Conservation (phyloP, 1,140 invertebrate genomes). For the Hypothenemus hampei region DNA sequence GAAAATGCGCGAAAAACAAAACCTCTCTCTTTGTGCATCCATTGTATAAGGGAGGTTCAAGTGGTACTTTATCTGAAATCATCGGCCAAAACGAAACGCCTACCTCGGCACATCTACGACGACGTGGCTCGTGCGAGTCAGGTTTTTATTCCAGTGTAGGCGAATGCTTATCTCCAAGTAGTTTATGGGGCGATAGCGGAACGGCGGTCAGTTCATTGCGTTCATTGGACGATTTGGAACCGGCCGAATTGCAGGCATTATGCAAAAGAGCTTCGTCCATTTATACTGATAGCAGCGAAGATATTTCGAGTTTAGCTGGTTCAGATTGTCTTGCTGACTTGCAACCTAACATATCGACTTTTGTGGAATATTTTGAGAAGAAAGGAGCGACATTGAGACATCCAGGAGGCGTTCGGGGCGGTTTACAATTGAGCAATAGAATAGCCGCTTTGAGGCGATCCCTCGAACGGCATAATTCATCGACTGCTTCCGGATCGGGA, state of each 20-base stretch:
- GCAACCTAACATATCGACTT: conserved; percentile 68
- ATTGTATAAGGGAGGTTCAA: conserved; percentile 44
- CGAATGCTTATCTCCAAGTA: conserved; percentile 46
- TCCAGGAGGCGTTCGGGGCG: conserved; percentile 33
- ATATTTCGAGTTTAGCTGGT: conserved; percentile 72
- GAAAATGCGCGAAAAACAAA: conserved; percentile 38
- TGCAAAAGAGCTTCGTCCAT: conserved; percentile 73
- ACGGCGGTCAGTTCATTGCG: conserved; percentile 53
- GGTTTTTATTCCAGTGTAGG: conserved; percentile 75
- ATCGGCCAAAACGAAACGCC: conserved; percentile 33
- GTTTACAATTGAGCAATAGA: conserved; percentile 36
- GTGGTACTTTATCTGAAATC: conserved; percentile 43
- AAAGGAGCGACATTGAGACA: conserved; percentile 51
- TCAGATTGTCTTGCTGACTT: conserved; percentile 65
- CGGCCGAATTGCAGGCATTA: conserved; percentile 48
- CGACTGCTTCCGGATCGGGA: conserved; percentile 32
- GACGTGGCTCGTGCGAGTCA: conserved; percentile 81
- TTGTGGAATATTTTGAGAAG: conserved; percentile 83
- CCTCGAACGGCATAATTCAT: conserved; percentile 36
- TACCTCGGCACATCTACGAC: conserved; percentile 48
- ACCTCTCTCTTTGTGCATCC: conserved; percentile 45
- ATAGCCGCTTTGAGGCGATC: conserved; percentile 38
- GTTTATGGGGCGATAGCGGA: conserved; percentile 42
- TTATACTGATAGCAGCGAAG: conserved; percentile 81
- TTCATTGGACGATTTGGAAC: conserved; percentile 56